Conservation (phyloP, 2,888 invertebrate genomes). For the Pandemis heparana region DNA sequence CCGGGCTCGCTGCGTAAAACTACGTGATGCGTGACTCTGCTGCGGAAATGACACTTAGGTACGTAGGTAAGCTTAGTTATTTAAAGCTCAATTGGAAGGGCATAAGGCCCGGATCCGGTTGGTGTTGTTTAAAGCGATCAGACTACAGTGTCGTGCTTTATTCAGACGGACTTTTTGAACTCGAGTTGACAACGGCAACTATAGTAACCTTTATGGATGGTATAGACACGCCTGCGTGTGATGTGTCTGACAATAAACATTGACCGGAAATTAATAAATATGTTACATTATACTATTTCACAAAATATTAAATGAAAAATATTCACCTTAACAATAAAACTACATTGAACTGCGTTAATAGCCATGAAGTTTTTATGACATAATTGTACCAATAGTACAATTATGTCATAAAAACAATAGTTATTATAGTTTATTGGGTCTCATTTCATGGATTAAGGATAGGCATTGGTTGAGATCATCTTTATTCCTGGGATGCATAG, state of each 20-base stretch:
- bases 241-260: neutral
- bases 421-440: too few species aligned
- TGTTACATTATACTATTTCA: neutral
- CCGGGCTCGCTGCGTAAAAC: constrained; percentile 46
- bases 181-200: constrained; percentile 2
- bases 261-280: constrained; percentile 7
- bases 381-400: too few species aligned
- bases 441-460: too few species aligned
- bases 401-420: too few species aligned
- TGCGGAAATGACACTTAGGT: constrained; percentile 16
- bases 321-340: too few species aligned
- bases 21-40: constrained; percentile 52
- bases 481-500: too few species aligned
- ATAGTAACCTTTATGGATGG: constrained; percentile 13
- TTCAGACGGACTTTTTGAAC: constrained; percentile 10
- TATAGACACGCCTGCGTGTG: constrained; percentile 27
- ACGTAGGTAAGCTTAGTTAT: neutral
- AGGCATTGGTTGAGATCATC: too few species aligned
- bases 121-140: neutral
- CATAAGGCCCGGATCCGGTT: constrained; percentile 17
- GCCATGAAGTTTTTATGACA: too few species aligned
- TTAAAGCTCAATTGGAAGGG: neutral
- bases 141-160: constrained; percentile 8
- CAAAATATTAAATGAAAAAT: too few species aligned
- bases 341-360: too few species aligned